A percentile compares a stretch with the other conserved stretches of the same genome.
These are phyloP conservation scores for Teleiodes luculella DNA, from an alignment of 2,888 invertebrate species.

Conservation along the genomic window DNA sequence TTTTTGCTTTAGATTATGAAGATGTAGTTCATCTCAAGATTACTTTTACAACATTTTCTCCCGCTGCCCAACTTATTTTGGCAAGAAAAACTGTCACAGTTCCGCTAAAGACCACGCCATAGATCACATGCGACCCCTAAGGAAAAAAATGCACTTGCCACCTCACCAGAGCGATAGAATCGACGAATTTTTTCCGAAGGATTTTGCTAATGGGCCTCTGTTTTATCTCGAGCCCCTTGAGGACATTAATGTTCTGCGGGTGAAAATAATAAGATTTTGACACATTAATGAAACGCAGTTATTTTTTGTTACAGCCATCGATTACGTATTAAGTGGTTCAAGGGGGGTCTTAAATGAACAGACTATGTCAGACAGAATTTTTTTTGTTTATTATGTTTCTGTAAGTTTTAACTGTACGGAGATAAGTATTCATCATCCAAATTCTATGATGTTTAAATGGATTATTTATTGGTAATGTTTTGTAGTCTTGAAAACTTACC, in stretches of 20 bases:
- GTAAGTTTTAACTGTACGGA: too few relatives aligned
- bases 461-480: too few relatives aligned
- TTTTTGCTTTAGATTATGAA: too few relatives aligned
- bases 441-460: too few relatives aligned
- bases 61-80: not conserved
- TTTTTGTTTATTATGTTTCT: not conserved
- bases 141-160: constrained; percentile 74
- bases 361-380: too few relatives aligned
- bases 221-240: constrained; percentile 68
- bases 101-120: constrained; percentile 4
- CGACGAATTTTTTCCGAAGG: constrained; percentile 60
- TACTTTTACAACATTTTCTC: not conserved
- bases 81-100: not conserved
- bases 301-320: constrained; percentile 25
- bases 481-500: too few relatives aligned
- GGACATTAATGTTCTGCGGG: constrained; percentile 67
- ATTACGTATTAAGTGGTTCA: constrained; percentile 2
- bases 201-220: constrained; percentile 70
- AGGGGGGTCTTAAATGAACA: constrained; percentile 3
- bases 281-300: constrained; percentile 66
- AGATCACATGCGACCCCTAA: constrained; percentile 21
- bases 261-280: constrained; percentile 74
- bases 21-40: not conserved
- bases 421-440: too few relatives aligned
- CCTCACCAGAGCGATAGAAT: constrained; percentile 66